Conservation (phyloP, 2,113 vertebrate genomes). For the Antennarius striatus region DNA sequence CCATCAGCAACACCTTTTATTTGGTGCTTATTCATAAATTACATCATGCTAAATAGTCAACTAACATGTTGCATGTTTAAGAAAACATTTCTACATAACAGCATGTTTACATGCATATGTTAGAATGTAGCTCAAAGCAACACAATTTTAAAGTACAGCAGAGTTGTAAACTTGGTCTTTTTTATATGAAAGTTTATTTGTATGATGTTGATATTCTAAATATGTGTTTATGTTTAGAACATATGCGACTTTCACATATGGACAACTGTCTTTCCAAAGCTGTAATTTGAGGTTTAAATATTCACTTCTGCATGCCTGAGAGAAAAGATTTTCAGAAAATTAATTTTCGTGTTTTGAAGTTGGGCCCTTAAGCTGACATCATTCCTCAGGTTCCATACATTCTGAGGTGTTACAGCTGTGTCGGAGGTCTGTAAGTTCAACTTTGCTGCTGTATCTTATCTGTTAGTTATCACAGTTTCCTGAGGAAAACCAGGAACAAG, state of each 20-base stretch:
- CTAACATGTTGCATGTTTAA: too few relatives aligned
- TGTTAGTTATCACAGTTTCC: conserved; percentile 29
- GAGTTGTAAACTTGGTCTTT: neutral
- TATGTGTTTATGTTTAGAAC: too few relatives aligned
- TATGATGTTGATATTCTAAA: neutral
- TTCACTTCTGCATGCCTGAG: neutral
- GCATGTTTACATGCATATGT: neutral
- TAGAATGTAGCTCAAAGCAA: neutral
- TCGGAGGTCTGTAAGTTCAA: conserved; percentile 9
- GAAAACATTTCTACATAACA: too few relatives aligned
- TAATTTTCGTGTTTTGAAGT: neutral
- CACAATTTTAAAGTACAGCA: neutral
- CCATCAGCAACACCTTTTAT: too few relatives aligned
- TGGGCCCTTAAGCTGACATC: neutral
- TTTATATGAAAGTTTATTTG: neutral
- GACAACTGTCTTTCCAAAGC: neutral
- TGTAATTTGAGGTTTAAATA: conserved; percentile 8
- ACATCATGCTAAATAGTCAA: too few relatives aligned
- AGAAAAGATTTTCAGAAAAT: neutral
- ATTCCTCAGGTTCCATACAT: neutral
- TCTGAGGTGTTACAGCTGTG: neutral
- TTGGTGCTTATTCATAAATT: too few relatives aligned
- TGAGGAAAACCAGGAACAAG: conserved; percentile 37
- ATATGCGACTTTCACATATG: too few relatives aligned
- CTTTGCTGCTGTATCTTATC: conserved; percentile 34